phyloP scores from a whole-genome alignment of 2,888 invertebrate genomes.

The Meteorus colon region DNA sequence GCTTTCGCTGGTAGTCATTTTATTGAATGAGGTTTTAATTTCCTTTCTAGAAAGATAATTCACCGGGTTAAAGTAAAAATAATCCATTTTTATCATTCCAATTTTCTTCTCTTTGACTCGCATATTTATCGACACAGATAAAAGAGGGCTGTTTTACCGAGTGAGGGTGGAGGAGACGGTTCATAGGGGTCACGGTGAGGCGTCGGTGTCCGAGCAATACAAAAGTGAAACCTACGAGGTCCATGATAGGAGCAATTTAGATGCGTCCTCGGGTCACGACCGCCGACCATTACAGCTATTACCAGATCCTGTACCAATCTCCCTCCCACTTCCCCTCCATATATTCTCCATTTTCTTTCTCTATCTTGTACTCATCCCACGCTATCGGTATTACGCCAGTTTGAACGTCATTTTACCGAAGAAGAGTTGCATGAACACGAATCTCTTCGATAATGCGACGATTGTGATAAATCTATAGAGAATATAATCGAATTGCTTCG shows the following conservation, averaged over 20 bases:
- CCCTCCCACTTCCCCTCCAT: constrained; percentile 52
- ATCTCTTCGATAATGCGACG: constrained; percentile 43
- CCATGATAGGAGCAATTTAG: constrained; percentile 63
- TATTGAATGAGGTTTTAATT: not conserved
- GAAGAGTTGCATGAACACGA: constrained; percentile 23
- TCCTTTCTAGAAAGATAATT: no score
- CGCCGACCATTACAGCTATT: constrained; percentile 63
- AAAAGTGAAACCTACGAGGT: constrained; percentile 49
- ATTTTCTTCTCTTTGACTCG: not conserved
- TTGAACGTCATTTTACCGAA: constrained; percentile 39
- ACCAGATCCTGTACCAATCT: constrained; percentile 55
- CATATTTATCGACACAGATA: constrained; percentile 18
- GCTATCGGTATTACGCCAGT: constrained; percentile 54
- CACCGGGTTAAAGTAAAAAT: no score
- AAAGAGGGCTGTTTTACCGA: constrained; percentile 26
- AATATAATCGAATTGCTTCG: constrained; percentile 31
- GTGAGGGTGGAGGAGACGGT: constrained; percentile 4
- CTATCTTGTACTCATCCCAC: constrained; percentile 57
- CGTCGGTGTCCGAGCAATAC: constrained; percentile 48
- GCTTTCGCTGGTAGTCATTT: constrained; percentile 12
- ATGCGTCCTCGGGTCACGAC: constrained; percentile 67
- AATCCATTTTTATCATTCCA: not conserved
- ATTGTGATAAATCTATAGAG: constrained; percentile 39
- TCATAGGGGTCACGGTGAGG: constrained; percentile 22
- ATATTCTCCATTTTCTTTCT: constrained; percentile 16